These are phyloP conservation scores for Enteromius treurensis DNA, from an alignment of 2,797 vertebrate genomes.

Conservation along the genomic window DNA sequence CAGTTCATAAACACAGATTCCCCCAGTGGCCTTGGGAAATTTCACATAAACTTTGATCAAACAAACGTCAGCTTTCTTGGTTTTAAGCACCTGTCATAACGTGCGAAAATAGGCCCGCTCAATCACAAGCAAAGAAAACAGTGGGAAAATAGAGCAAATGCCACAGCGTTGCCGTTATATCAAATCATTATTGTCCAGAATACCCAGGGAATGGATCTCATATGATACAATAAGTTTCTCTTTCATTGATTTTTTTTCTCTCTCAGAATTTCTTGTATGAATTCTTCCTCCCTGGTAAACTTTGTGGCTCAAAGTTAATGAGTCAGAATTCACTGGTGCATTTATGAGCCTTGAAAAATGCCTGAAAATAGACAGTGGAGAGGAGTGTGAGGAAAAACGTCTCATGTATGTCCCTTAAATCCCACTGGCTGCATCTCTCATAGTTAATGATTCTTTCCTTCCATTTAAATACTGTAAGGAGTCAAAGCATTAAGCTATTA, in stretches of 20 bases:
- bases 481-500: background rate
- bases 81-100: constrained; percentile 75
- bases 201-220: constrained; percentile 81
- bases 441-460: constrained; percentile 12
- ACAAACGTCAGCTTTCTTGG: constrained; percentile 84
- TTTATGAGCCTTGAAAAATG: constrained; percentile 69
- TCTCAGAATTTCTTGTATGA: constrained; percentile 52
- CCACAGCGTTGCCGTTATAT: constrained; percentile 79
- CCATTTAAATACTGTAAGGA: constrained; percentile 1
- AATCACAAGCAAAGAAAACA: constrained; percentile 83
- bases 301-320: constrained; percentile 89
- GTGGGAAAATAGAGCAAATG: constrained; percentile 83
- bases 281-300: constrained; percentile 76
- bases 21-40: constrained; percentile 89
- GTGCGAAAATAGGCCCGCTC: constrained; percentile 79
- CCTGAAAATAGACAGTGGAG: constrained; percentile 47
- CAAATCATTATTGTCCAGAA: constrained; percentile 84
- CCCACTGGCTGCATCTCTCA: background rate
- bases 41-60: constrained; percentile 98
- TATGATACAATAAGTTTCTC: constrained; percentile 85
- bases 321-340: constrained; percentile 80
- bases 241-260: constrained; percentile 62
- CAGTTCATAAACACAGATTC: constrained; percentile 98
- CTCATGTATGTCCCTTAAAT: constrained; percentile 20
- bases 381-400: constrained; percentile 4